Evolutionary conservation across 2,113 vertebrate genomes (phyloP).

Genomic region (Xiphophorus hellerii): DNA sequence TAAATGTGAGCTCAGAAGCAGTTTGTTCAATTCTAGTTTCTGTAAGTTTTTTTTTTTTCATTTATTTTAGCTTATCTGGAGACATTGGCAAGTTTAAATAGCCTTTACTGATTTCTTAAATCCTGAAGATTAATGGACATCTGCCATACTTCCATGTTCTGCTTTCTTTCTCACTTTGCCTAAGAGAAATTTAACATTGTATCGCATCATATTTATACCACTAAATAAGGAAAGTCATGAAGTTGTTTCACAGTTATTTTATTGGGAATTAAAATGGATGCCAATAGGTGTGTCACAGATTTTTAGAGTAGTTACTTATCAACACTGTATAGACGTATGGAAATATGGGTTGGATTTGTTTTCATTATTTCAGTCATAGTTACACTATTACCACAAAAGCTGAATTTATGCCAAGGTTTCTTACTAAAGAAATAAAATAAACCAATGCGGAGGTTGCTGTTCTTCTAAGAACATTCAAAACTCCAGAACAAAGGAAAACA

Average conservation of each 20-base stretch:
- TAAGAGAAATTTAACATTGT: no score
- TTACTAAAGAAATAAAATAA: neutral
- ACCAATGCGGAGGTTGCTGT: neutral
- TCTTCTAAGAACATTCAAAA: constrained; percentile 33
- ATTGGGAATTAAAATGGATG: neutral
- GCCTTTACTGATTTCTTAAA: no score
- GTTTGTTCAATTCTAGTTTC: no score
- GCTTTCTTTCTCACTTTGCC: no score
- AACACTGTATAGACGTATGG: neutral
- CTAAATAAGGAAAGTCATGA: no score
- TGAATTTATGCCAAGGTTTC: neutral
- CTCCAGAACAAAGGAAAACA: neutral
- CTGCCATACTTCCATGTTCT: no score
- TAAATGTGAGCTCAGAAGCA: no score
- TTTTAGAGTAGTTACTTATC: neutral
- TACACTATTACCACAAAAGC: neutral
- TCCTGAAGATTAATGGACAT: no score
- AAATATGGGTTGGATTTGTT: neutral
- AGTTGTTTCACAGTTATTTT: neutral
- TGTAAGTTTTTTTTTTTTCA: no score
- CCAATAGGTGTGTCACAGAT: neutral
- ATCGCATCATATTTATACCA: no score
- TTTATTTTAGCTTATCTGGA: no score
- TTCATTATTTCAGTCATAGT: neutral
- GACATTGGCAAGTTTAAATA: no score